phyloP scores from a whole-genome alignment of 2,888 invertebrate species.

The Stenotaenia linearis region DNA sequence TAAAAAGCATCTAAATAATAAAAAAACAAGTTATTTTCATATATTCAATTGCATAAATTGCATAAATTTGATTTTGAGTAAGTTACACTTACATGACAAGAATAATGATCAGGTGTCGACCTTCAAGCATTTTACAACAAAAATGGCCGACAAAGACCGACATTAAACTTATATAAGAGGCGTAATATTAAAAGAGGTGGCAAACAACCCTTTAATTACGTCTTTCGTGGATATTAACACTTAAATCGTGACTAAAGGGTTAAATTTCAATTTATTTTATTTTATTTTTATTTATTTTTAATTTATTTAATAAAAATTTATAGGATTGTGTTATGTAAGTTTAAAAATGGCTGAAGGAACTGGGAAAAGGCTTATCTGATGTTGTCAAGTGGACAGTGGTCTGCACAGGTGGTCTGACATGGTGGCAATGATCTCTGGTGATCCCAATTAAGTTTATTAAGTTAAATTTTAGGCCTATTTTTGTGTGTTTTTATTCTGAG shows the following conservation, averaged over 20 bases:
- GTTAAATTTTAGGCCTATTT: not conserved
- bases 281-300: not conserved
- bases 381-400: not conserved
- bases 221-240: not conserved
- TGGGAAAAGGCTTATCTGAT: not conserved
- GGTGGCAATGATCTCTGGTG: not conserved
- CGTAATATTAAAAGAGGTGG: not conserved
- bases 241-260: not conserved
- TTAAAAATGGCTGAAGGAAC: no score
- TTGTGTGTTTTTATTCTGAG: no score
- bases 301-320: not conserved
- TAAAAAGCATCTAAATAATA: no score
- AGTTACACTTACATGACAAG: not conserved
- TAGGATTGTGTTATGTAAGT: not conserved
- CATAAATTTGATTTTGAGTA: not conserved
- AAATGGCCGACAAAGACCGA: not conserved
- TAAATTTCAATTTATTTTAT: not conserved
- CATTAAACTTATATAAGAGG: constrained; percentile 3
- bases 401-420: not conserved
- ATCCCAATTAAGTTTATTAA: not conserved
- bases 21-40: no score
- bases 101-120: not conserved
- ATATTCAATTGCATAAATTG: no score
- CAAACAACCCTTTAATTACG: not conserved
- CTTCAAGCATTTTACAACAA: not conserved